Evolutionary conservation across 2,797 vertebrate species (phyloP).

Genomic region (Scyliorhinus canicula): DNA sequence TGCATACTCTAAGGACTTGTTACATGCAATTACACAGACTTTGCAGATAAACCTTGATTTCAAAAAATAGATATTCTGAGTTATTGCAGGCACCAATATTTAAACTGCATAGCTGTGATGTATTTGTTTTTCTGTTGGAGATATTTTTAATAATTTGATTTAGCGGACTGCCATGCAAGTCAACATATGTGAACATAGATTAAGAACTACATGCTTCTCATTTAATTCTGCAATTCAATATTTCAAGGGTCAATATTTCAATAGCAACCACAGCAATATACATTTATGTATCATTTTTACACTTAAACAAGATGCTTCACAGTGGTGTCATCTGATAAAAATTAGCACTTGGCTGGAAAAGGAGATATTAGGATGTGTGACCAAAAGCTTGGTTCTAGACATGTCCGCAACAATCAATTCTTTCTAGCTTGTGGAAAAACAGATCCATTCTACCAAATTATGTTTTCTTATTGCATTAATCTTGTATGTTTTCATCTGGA

Average conservation of each 20-base stretch:
- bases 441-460: neutral
- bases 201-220: neutral
- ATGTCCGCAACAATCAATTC: neutral
- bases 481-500: neutral
- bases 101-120: neutral
- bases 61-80: neutral
- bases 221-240: neutral
- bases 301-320: neutral
- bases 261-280: neutral
- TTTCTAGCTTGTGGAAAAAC: neutral
- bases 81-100: neutral
- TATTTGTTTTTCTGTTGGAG: neutral
- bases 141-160: neutral
- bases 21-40: neutral
- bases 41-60: neutral
- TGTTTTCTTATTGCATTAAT: neutral
- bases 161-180: neutral
- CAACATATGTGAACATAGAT: neutral
- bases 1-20: neutral
- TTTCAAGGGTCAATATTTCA: neutral
- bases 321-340: neutral
- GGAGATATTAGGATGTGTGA: neutral
- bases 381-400: neutral
- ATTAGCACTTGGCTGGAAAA: neutral
- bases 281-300: neutral